phyloP scores from a whole-genome alignment of 2,113 vertebrate genomes.

The Brachypodius melanocephalos region DNA sequence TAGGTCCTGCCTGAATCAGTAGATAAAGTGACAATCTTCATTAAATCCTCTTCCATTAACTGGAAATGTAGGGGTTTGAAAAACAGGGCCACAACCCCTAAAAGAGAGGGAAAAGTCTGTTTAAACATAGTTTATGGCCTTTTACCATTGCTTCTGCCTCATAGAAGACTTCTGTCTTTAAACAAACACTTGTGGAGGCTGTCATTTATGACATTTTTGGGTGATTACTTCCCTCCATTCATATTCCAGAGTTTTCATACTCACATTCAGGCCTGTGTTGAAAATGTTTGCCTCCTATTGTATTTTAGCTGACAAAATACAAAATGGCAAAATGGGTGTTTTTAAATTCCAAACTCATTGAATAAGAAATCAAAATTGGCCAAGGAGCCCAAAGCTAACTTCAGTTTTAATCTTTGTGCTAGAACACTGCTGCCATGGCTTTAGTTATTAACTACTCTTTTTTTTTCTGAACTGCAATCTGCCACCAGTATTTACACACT shows the following conservation, averaged over 20 bases:
- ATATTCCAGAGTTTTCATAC: neutral
- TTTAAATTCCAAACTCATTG: neutral
- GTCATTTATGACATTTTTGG: neutral
- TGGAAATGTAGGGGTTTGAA: neutral
- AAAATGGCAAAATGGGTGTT: neutral
- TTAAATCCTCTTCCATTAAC: neutral
- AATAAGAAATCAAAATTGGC: neutral
- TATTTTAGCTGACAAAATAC: neutral
- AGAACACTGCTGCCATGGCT: neutral
- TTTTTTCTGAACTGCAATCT: neutral
- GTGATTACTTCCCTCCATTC: neutral
- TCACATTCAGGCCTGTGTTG: neutral
- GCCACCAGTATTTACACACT: neutral
- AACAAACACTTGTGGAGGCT: neutral
- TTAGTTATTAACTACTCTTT: neutral
- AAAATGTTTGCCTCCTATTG: neutral
- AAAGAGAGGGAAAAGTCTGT: neutral
- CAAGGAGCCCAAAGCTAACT: neutral
- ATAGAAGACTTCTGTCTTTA: neutral
- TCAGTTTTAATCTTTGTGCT: neutral
- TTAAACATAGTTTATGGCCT: neutral
- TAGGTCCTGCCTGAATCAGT: neutral
- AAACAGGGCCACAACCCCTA: neutral
- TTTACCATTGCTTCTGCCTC: neutral
- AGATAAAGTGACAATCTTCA: neutral